Conservation (phyloP, 2,113 vertebrate genomes). For the Eleginops maclovinus region DNA sequence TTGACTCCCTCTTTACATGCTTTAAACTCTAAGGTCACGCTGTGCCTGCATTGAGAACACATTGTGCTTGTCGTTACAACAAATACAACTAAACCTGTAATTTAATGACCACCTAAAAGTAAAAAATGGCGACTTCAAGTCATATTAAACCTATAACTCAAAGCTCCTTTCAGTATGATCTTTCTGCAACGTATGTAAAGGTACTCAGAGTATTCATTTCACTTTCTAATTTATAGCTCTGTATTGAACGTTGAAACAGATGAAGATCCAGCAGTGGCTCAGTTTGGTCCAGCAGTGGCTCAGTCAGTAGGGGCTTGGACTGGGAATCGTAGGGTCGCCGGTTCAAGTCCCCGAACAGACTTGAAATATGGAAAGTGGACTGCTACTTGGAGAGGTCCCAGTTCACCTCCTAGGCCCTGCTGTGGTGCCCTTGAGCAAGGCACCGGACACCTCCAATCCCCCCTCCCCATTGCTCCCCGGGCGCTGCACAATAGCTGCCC, state of each 20-base stretch:
- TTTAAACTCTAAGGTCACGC: neutral
- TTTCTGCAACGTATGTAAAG: neutral
- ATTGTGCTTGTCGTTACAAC: neutral
- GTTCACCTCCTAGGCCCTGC: no score
- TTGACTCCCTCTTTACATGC: neutral
- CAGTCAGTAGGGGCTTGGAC: no score
- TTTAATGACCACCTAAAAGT: neutral
- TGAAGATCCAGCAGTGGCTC: no score
- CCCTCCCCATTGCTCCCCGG: no score
- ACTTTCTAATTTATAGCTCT: neutral
- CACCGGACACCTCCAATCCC: no score
- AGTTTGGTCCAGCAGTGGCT: no score
- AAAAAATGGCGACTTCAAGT: neutral
- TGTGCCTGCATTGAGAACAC: conserved; percentile 3
- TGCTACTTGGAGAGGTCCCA: no score
- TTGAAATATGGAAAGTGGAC: no score
- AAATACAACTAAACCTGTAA: neutral
- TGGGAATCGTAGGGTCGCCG: no score
- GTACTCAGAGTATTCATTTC: neutral
- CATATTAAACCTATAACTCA: neutral
- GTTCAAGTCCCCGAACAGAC: no score
- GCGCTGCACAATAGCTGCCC: no score
- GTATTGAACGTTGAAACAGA: neutral
- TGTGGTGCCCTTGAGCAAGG: no score
- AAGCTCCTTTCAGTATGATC: neutral